Evolutionary conservation across 92 coral and sea anemone species (phyloP), one percentile per base, ranked within the genome.

Genomic region (Porites evermanni): DNA sequence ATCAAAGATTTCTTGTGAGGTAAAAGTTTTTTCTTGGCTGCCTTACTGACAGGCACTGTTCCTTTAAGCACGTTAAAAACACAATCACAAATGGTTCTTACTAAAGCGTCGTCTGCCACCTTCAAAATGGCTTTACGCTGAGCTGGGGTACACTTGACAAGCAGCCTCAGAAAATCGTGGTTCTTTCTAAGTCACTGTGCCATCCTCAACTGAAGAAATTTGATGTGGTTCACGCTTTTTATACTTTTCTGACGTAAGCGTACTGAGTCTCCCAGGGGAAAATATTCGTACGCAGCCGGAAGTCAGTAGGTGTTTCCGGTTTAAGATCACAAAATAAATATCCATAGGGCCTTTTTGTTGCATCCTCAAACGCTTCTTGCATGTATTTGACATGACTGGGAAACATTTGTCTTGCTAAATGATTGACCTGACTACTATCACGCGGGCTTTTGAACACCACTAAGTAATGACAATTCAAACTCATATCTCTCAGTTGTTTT

Each of bases 361-460:
- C 85, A 58, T 82, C 51, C 19, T 77, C 60, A 81, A 75, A 91
- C 8, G 83, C 81, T 68, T 88, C 92, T 72, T 88, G 83, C 18
- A 24, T 59, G 7, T 79, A 81, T 50, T 78, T 83, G 4, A 67
- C 26, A 52, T 59, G 74, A 79, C 72, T 6, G 47, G 47, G 47
- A 38, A 38, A 38, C 75, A 82, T 81, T 74, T 91, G 91, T 68
- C 82, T 81, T 53, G 84, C 79, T 52, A 87, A 67, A 17, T 63
- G 72, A 81, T 79, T 72, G 32, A 91, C 83, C 53, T 90, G 90
- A 74, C 90, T 86, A 18, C 79, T 80, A 80, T 90, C 93, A 17
- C 93, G 61, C 3, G 61, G 61, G 16, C 13, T 11, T 56, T 56
- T 56, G 13, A 56, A 82, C 23, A 85, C 59, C 10, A 86, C 64